phyloP scores from a whole-genome alignment of 2,113 vertebrate species.

The Micronycteris hirsuta region DNA sequence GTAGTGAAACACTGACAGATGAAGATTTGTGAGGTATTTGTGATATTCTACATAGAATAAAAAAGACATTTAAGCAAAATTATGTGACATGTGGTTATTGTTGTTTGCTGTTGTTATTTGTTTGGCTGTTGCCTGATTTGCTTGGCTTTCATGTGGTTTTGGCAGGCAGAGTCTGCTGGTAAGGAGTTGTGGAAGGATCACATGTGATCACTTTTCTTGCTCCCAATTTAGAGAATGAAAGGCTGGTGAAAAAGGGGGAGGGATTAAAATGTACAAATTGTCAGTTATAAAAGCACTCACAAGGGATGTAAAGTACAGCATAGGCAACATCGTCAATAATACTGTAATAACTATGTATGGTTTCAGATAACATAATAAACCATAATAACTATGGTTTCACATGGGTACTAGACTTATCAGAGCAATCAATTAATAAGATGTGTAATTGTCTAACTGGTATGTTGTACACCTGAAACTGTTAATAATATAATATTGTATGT shows the following conservation, averaged over 20 bases:
- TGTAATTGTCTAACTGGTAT: not conserved
- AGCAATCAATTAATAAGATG: not conserved
- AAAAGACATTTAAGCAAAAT: conserved; percentile 16
- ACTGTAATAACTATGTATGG: not conserved
- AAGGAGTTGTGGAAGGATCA: not conserved
- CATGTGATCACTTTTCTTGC: not conserved
- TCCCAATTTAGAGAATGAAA: not conserved
- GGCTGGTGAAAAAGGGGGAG: not conserved
- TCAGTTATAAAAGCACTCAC: not conserved
- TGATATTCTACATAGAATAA: conserved; percentile 34
- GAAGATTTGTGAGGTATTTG: conserved; percentile 29
- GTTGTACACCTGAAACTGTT: not conserved
- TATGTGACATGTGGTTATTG: not conserved
- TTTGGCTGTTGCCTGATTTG: not conserved
- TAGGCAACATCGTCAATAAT: not conserved
- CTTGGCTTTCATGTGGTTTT: not conserved
- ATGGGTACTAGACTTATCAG: not conserved
- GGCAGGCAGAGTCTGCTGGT: not conserved
- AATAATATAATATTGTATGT: not conserved
- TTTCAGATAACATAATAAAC: no score
- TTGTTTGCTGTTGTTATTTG: not conserved
- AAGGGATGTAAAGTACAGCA: not conserved
- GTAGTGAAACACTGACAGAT: not conserved
- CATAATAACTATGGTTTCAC: not conserved
- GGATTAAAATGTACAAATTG: not conserved